Evolutionary conservation across 2,113 vertebrate species (phyloP).

Genomic region (Collichthys lucidus): DNA sequence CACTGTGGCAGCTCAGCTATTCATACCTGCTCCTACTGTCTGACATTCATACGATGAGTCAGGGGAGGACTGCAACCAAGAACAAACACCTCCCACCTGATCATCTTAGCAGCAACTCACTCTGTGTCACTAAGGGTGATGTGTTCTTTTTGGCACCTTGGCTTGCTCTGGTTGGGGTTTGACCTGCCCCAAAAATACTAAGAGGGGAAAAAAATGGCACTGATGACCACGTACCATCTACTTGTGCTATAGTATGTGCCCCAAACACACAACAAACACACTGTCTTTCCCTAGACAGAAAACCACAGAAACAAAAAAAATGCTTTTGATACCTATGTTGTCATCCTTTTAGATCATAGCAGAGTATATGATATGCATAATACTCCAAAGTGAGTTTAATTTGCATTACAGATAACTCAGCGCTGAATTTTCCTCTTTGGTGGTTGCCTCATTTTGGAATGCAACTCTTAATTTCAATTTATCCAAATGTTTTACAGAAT

Average conservation of each 20-base stretch:
- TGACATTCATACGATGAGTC: constrained; percentile 75
- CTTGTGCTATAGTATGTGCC: background rate
- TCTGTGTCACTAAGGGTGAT: constrained; percentile 7
- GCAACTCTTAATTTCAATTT: constrained; percentile 37
- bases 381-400: constrained; percentile 2
- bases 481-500: constrained; percentile 48
- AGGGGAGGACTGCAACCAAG: constrained; percentile 70
- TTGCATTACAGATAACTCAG: background rate
- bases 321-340: background rate
- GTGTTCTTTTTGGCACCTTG: constrained; percentile 20
- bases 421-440: constrained; percentile 1
- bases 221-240: background rate
- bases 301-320: background rate
- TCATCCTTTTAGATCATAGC: background rate
- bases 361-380: background rate
- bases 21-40: constrained; percentile 68
- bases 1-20: constrained; percentile 28
- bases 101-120: constrained; percentile 47
- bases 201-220: background rate
- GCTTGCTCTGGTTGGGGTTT: constrained; percentile 45
- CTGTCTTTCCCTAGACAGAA: background rate
- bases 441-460: constrained; percentile 14
- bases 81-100: constrained; percentile 78
- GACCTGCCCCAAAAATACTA: constrained; percentile 16
- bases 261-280: constrained; percentile 12